These are phyloP conservation scores for Zophobas morio DNA, from an alignment of 1,140 invertebrate genomes.

Conservation along the genomic window DNA sequence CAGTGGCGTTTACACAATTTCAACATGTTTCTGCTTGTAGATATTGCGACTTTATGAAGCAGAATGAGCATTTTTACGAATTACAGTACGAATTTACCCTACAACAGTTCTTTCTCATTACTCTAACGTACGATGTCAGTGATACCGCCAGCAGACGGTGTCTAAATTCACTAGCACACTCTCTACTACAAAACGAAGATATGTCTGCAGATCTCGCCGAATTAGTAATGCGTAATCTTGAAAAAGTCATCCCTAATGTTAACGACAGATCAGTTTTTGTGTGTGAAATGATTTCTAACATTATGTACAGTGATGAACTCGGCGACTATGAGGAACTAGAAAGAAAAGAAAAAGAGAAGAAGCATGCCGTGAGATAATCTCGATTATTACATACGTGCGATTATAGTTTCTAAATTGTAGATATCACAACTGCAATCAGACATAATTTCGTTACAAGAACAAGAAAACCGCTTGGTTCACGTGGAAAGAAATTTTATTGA, in stretches of 20 bases:
- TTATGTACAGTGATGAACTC: conserved; percentile 2
- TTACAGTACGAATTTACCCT: conserved; percentile 17
- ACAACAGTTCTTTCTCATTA: conserved; percentile 21
- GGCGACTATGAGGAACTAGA: background rate
- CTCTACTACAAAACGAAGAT: background rate
- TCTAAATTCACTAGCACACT: background rate
- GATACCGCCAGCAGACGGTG: conserved; percentile 4
- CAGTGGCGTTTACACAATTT: conserved; percentile 3
- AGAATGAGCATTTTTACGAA: background rate
- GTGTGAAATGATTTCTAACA: conserved; percentile 17
- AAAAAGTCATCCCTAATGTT: background rate
- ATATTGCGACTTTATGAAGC: conserved; percentile 4
- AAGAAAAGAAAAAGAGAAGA: conserved; percentile 9
- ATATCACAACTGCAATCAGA: conserved; percentile 12
- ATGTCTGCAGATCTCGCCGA: background rate
- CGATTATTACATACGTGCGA: background rate
- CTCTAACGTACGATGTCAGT: background rate
- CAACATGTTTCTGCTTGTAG: conserved; percentile 25
- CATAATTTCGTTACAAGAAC: background rate
- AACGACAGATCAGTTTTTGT: background rate
- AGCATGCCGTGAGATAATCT: background rate
- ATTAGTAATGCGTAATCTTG: background rate
- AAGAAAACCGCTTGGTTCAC: background rate
- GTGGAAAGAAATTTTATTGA: conserved; percentile 3
- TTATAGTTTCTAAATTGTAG: background rate